Percentiles rank a stretch among this genome's conserved stretches.
Evolutionary conservation across 2,113 vertebrate genomes (phyloP).

Genomic region (Eretmochelys imbricata): DNA sequence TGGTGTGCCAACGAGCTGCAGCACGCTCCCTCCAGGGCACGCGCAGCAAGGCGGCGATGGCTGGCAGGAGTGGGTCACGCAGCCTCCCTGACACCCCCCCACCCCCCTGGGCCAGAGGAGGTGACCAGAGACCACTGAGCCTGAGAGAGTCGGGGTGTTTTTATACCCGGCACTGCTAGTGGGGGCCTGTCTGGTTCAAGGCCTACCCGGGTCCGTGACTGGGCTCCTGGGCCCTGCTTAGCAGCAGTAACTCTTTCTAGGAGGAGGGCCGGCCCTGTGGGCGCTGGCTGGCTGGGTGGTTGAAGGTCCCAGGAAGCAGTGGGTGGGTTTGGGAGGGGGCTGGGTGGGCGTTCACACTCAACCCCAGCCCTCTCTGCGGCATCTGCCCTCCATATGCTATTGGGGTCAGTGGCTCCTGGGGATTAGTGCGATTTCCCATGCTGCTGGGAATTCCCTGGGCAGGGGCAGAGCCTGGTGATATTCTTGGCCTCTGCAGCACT

Average conservation of each 20-base stretch:
- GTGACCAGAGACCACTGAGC: no score
- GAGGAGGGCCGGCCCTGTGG: background rate
- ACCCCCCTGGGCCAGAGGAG: no score
- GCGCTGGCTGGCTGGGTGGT: background rate
- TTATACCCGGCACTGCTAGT: no score
- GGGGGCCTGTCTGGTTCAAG: no score
- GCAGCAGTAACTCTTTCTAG: background rate
- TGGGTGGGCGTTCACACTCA: background rate
- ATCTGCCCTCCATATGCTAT: accelerated
- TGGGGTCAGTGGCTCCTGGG: background rate
- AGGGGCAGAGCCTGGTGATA: background rate
- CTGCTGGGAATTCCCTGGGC: background rate
- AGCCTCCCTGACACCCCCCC: no score
- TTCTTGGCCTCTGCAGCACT: accelerated
- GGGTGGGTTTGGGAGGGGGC: background rate
- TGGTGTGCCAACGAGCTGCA: no score
- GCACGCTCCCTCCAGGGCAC: no score
- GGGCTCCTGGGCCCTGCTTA: background rate
- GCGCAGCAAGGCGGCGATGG: no score
- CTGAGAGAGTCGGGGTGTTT: no score
- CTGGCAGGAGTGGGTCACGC: no score
- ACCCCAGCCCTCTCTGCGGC: constrained; percentile 3
- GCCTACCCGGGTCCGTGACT: no score
- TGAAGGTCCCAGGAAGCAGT: background rate
- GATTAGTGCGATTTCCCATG: background rate